phyloP scores from a whole-genome alignment of 2,113 vertebrate species.

The Cyphomyrus discorhynchus region DNA sequence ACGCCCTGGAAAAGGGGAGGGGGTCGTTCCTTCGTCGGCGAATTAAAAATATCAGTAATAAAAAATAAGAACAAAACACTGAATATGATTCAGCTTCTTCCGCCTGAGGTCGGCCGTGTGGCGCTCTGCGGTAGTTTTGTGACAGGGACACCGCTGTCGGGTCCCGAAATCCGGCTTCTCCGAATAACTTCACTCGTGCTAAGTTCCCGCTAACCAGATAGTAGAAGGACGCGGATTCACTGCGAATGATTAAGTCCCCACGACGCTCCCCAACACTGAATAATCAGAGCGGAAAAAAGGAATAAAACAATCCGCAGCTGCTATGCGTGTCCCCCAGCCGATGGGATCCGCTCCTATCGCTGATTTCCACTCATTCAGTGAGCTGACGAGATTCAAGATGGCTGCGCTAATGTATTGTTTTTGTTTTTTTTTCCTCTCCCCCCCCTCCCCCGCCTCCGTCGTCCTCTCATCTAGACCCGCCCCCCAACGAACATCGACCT shows the following conservation, averaged over 20 bases:
- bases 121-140: background rate
- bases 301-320: background rate
- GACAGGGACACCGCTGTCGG: background rate
- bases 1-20: background rate
- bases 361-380: slow-evolving; percentile 58
- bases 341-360: slow-evolving; percentile 7
- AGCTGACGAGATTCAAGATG: slow-evolving; percentile 72
- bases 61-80: background rate
- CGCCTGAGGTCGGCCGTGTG: background rate
- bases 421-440: slow-evolving; percentile 56
- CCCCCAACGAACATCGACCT: background rate
- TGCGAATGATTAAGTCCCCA: background rate
- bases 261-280: background rate
- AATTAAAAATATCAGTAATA: background rate
- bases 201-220: background rate
- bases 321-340: background rate
- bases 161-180: slow-evolving; percentile 11
- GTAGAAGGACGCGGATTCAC: background rate
- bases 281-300: background rate
- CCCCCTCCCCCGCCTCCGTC: slow-evolving; percentile 34
- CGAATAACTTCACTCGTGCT: slow-evolving; percentile 17
- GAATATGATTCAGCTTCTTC: background rate
- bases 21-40: background rate
- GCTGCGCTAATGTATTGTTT: slow-evolving; percentile 73
- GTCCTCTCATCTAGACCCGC: slow-evolving; percentile 36